A percentile compares a stretch with the other conserved stretches of the same genome.
phyloP scores from a whole-genome alignment of 2,888 invertebrate species.

The Conops quadrifasciatus region DNA sequence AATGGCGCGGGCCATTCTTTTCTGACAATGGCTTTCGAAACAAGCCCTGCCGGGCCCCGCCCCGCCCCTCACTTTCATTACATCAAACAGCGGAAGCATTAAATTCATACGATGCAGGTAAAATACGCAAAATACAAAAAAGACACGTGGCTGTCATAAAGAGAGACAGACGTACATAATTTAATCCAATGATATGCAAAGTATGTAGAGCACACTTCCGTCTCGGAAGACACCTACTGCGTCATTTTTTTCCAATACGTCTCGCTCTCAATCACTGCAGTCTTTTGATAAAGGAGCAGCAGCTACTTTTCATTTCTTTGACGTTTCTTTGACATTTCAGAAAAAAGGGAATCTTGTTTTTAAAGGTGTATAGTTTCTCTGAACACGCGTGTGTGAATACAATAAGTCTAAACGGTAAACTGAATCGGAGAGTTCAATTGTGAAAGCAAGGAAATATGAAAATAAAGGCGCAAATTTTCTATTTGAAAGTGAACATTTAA shows the following conservation, averaged over 20 bases:
- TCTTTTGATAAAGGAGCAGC: conserved; percentile 2
- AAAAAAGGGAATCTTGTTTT: conserved; percentile 12
- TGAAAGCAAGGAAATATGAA: conserved; percentile 11
- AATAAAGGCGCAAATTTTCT: neutral
- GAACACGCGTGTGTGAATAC: neutral
- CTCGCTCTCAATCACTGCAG: neutral
- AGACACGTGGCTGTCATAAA: conserved; percentile 32
- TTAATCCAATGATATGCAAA: conserved; percentile 11
- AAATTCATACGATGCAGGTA: too few relatives aligned
- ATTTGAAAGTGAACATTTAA: conserved; percentile 24
- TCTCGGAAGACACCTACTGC: conserved; percentile 33
- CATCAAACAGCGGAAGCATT: neutral
- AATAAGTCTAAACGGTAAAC: neutral
- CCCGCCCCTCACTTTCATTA: too few relatives aligned
- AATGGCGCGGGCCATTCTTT: too few relatives aligned
- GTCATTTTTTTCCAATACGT: neutral
- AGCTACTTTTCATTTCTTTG: conserved; percentile 8
- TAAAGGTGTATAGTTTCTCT: conserved; percentile 24
- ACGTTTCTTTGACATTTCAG: neutral
- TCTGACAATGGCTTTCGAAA: too few relatives aligned
- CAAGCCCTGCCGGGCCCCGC: too few relatives aligned
- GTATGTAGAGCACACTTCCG: conserved; percentile 24
- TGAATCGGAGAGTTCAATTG: neutral
- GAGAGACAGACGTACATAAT: neutral
- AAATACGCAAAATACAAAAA: neutral